Evolutionary conservation across 2,888 invertebrate genomes (phyloP), one percentile per base, ranked within the genome.

Genomic region (Melipona beecheii): DNA sequence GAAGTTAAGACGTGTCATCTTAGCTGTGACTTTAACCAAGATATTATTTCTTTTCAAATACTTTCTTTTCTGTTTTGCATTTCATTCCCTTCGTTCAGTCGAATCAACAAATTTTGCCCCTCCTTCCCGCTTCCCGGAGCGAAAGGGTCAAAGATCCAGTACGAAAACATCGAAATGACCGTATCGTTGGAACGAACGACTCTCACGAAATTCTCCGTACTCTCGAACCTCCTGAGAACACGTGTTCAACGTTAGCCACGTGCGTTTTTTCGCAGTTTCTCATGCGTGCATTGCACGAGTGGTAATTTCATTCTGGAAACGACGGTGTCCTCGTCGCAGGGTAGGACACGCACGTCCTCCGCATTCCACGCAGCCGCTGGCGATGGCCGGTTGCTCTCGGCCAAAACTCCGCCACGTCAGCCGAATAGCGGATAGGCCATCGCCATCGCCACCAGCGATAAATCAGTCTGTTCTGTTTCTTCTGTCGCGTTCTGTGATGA

Each of bases 401-500:
- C 60, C 83, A 19, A 43, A 83, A 78, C 58, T 83, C 75, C 84
- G 78, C 78, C 73, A 78, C 75, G 84, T 79, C 73, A 70, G 76
- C 62, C 79, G 79, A 83, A 79, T 58, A 70, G 84, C 84, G 66
- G 84, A 85, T 85, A 85, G 84, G 78, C 75, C 93, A 92, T 91
- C 91, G 92, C 90, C 36, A 36, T 88, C 91, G 31, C 31, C 86
- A 81, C 78, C 87, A 78, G 83, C 90, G 9, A 90, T 93, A 93
- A 93, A 93, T 93, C 93, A 93, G 92, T 92, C 92, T 93, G 93
- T 91, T 92, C 90, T 83, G 90, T 91, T 93, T 91, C 91, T 92
- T 91, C 85, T 90, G 87, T 86, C 85, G 78, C 79, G 87, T 78
- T 86, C 87, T 43, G 87, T 91, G 43, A 92, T 92, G 93, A 93